phyloP scores from a whole-genome alignment of 2,113 vertebrate genomes.

The Naja naja region DNA sequence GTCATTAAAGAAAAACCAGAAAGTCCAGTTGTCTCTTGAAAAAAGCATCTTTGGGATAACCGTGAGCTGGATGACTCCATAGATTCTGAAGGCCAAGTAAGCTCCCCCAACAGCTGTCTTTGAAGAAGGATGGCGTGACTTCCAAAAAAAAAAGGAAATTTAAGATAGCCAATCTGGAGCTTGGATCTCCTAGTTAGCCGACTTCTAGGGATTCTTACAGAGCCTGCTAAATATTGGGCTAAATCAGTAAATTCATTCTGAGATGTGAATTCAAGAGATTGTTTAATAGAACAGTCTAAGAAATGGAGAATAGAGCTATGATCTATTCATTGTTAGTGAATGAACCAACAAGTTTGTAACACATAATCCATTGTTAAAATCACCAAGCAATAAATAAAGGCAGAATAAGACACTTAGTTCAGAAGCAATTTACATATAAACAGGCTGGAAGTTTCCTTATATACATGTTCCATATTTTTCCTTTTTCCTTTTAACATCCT shows the following conservation, averaged over 20 bases:
- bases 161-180: not conserved
- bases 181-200: not conserved
- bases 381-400: not conserved
- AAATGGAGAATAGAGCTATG: not conserved
- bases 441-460: not conserved
- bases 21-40: too few relatives aligned
- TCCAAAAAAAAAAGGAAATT: not conserved
- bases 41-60: too few relatives aligned
- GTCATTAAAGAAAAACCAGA: too few relatives aligned
- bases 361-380: not conserved
- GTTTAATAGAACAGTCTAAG: not conserved
- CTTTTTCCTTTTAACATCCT: conserved; percentile 16
- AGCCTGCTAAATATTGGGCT: not conserved
- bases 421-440: not conserved
- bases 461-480: not conserved
- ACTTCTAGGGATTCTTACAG: not conserved
- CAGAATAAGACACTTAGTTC: not conserved
- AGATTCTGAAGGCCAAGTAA: not conserved
- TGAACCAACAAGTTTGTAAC: not conserved
- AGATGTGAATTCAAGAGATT: not conserved
- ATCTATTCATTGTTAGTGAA: not conserved
- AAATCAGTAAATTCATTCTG: not conserved
- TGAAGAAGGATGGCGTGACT: not conserved
- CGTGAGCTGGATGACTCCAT: too few relatives aligned
- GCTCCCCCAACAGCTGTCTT: not conserved